phyloP scores from a whole-genome alignment of 2,797 vertebrate species.

The Enteromius mattozi region DNA sequence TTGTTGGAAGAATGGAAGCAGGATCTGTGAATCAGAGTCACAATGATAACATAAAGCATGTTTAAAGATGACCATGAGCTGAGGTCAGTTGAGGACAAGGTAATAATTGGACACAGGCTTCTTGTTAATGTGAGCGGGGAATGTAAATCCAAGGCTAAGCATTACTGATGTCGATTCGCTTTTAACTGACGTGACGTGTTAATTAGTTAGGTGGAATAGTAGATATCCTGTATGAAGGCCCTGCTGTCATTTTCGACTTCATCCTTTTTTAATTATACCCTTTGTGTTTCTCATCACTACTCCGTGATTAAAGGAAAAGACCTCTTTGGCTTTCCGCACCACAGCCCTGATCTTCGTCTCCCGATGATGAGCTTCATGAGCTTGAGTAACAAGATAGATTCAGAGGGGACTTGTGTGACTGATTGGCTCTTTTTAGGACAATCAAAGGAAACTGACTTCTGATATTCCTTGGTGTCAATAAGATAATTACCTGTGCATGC shows the following conservation, averaged over 20 bases:
- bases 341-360: constrained; percentile 22
- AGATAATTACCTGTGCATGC: constrained; percentile 21
- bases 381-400: constrained; percentile 27
- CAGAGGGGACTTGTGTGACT: constrained; percentile 7
- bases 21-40: neutral
- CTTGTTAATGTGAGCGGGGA: neutral
- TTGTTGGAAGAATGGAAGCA: neutral
- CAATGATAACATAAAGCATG: neutral
- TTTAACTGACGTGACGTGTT: neutral
- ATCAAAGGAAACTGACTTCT: constrained; percentile 24
- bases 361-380: constrained; percentile 4
- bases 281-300: constrained; percentile 5
- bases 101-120: neutral
- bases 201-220: constrained; percentile 30
- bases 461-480: neutral
- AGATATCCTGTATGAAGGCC: constrained; percentile 28
- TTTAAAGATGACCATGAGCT: neutral
- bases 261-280: constrained; percentile 47
- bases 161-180: neutral
- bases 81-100: neutral
- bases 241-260: constrained; percentile 42
- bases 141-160: neutral
- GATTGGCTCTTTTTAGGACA: constrained; percentile 26
- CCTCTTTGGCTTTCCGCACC: constrained; percentile 32
- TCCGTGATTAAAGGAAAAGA: constrained; percentile 36